phyloP scores from a whole-genome alignment of 23 tunicate species.

The Styela plicata region DNA sequence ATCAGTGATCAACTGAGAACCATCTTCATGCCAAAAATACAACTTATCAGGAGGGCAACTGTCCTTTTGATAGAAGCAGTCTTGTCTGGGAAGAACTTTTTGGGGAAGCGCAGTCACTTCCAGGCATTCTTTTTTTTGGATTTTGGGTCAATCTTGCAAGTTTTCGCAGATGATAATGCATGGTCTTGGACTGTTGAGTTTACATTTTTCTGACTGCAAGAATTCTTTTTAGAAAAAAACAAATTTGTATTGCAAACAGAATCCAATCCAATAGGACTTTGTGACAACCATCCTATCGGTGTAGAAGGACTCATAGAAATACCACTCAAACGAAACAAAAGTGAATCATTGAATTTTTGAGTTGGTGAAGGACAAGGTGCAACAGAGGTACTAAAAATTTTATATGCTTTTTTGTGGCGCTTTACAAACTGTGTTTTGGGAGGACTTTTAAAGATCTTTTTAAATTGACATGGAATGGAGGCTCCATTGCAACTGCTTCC shows the following conservation, averaged over 20 bases:
- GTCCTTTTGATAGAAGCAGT: conserved; percentile 33
- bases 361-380: conserved; percentile 20
- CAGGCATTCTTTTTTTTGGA: background rate
- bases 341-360: background rate
- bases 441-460: background rate
- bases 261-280: conserved; percentile 56
- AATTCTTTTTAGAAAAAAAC: background rate
- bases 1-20: conserved; percentile 35
- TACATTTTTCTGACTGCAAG: background rate
- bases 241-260: background rate
- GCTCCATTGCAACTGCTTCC: conserved; percentile 5
- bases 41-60: conserved; percentile 73
- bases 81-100: background rate
- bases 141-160: background rate
- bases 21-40: conserved; percentile 78
- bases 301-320: conserved; percentile 57
- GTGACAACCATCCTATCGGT: conserved; percentile 63
- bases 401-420: conserved; percentile 2
- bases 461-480: background rate
- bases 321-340: conserved; percentile 56
- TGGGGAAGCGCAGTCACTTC: too few species aligned
- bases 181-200: background rate
- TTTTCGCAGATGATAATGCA: background rate
- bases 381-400: conserved; percentile 25
- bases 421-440: conserved; percentile 17